Evolutionary conservation across 2,888 invertebrate genomes (phyloP), one percentile per base, ranked within the genome.

Genomic region (Carabus problematicus): DNA sequence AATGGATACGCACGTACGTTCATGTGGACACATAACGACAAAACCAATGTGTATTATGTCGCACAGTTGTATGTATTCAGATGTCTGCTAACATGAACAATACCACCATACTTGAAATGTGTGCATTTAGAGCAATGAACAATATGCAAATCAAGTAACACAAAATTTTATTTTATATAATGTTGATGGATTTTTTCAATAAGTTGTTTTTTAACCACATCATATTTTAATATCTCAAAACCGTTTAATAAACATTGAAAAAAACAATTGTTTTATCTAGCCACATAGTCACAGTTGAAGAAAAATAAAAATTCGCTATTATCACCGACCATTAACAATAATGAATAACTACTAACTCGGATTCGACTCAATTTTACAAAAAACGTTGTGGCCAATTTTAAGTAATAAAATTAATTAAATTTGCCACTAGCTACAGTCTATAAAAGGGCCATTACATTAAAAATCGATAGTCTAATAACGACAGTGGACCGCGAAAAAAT

Each of bases 381-480:
- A n/a, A 29, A 29, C 29, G 6, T 29, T 29, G 29, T 6, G 29
- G 29, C 2, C 29, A 29, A 29, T 29, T 29, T 29, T 6, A 29
- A 29, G 29, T 6, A 29, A 29, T 29, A 29, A 29, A 29, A 29
- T 29, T 29, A 29, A 29, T 29, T 29, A 29, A 29, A 29, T 29
- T 29, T 29, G 29, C 29, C 29, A 29, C 29, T 29, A 29, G 29
- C 3, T 29, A 29, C 29, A 29, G 29, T 29, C 52, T 9, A 14
- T 14, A 55, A 56, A 56, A 47, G 61, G 47, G 29, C n/a, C 47
- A 29, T 12, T 61, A 39, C 61, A 61, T 49, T 61, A 45, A 61
- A 61, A 61, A 61, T 61, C 61, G 61, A 61, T 61, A 49, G 47
- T 61, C 61, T 29, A 45, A 39, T 47, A 61, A 47, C 47, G 47